Base-by-base conservation (phyloP, 2,888 invertebrate species). In the Hofmannophila pseudospretella region DNA sequence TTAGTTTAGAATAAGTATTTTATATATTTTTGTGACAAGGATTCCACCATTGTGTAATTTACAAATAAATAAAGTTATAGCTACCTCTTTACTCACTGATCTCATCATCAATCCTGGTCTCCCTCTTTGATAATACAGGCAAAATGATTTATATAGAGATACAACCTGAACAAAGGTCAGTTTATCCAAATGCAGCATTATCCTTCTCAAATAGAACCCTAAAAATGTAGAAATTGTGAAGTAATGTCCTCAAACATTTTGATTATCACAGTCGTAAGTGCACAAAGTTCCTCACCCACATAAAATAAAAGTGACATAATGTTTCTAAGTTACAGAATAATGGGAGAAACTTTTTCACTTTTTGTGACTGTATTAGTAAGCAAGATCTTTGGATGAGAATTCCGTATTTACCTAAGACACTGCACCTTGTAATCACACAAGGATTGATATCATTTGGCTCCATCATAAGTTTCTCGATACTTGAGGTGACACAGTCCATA, bases 91-190 rank as follows among this genome's bases (percentile, higher is more conserved):
- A 51, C 88, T 87, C 14, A 87, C 50, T 7, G 80, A 84, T 47
- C 85, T 69, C 65, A 82, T 82, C 73, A 86, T 81, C 8, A 82
- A 56, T 5, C 86, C 87, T 28, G 86, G 86, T 45, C 84, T 66
- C 25, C 89, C 88, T 57, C 82, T 86, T 50, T 90, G 89, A 60
- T 92, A 93, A 68, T 94, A 95, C 3, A 86, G 68, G 52, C 91
- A 90, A 61, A 93, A 94, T 46, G 92, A 90, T 53, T 91, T 90
- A 63, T 92, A 93, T 14, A 96, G 85, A 23, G 90, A 87, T 31
- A 93, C 92, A 41, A 95, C 91, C 86, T 95, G 94, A 23, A 93
- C 92, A 79, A 97, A 97, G 9, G 93, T 90, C 47, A 96, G 82
- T 67, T 93, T 94, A 58, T 96, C 95, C 63, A 96, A 91, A 45